phyloP scores from a whole-genome alignment of 2,797 vertebrate genomes.

The Neostethus bicornis region DNA sequence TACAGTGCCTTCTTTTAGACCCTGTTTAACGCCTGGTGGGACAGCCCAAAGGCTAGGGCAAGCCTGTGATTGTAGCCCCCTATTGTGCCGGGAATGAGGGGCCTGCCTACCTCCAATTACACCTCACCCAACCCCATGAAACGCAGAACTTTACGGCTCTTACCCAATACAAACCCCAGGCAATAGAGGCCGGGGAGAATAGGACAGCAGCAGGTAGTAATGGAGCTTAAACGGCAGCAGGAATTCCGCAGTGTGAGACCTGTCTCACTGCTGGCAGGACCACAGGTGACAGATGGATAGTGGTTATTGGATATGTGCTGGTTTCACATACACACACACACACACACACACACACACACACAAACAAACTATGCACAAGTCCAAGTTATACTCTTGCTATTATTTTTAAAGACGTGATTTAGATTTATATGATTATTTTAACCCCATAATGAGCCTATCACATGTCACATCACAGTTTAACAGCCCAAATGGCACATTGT shows the following conservation, averaged over 20 bases:
- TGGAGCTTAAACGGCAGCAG: constrained; percentile 83
- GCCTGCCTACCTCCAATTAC: constrained; percentile 84
- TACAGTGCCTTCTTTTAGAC: constrained; percentile 75
- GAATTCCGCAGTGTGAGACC: constrained; percentile 80
- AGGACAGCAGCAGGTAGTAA: constrained; percentile 85
- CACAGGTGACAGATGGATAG: constrained; percentile 60
- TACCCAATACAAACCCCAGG: constrained; percentile 86
- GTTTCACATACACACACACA: constrained; percentile 45
- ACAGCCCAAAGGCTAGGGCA: constrained; percentile 86
- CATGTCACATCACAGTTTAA: background rate
- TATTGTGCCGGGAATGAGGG: constrained; percentile 79
- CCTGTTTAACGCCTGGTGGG: constrained; percentile 76
- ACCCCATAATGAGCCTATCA: no score
- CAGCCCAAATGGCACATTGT: background rate
- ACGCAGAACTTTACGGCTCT: constrained; percentile 81
- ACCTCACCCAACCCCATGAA: constrained; percentile 75
- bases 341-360: background rate
- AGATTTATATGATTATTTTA: background rate
- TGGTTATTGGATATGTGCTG: constrained; percentile 1
- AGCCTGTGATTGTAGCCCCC: constrained; percentile 87
- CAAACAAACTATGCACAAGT: background rate
- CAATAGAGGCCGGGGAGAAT: constrained; percentile 82
- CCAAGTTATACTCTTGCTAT: background rate
- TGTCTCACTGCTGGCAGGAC: constrained; percentile 59
- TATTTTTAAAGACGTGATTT: background rate